These are phyloP conservation scores for Acyrthosiphon pisum DNA, from an alignment of 1,140 invertebrate genomes.

Conservation along the genomic window DNA sequence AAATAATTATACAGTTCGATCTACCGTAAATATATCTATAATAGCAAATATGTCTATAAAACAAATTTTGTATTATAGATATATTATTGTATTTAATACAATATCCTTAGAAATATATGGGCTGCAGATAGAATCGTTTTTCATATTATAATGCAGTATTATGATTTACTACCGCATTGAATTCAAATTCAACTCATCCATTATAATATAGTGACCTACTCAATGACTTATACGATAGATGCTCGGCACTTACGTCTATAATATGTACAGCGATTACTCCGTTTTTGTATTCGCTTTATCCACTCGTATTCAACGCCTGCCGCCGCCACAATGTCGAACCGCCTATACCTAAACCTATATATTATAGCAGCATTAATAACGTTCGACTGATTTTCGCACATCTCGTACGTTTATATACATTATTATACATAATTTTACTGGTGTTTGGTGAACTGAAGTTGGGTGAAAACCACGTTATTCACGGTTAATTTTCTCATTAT, in stretches of 20 bases:
- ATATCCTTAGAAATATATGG: neutral
- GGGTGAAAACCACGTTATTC: neutral
- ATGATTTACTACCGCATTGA: neutral
- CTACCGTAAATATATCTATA: too few species aligned
- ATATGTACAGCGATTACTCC: neutral
- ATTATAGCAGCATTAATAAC: neutral
- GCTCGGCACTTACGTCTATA: neutral
- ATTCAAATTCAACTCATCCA: neutral
- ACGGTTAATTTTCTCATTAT: conserved; percentile 28
- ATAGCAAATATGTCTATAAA: too few species aligned
- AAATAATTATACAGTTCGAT: too few species aligned
- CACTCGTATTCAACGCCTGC: neutral
- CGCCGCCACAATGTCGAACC: neutral
- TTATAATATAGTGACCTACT: neutral
- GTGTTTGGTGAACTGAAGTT: neutral
- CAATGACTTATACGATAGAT: neutral
- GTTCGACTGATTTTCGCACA: neutral
- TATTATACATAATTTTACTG: neutral
- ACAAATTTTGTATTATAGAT: too few species aligned
- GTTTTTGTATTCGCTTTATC: neutral
- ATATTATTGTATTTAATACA: too few species aligned
- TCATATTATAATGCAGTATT: neutral
- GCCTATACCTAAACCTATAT: too few species aligned
- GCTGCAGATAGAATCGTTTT: neutral
- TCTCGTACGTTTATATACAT: neutral